These are phyloP conservation scores for Rhagoletis zephyria DNA, from an alignment of 1,140 invertebrate genomes.

Conservation along the genomic window DNA sequence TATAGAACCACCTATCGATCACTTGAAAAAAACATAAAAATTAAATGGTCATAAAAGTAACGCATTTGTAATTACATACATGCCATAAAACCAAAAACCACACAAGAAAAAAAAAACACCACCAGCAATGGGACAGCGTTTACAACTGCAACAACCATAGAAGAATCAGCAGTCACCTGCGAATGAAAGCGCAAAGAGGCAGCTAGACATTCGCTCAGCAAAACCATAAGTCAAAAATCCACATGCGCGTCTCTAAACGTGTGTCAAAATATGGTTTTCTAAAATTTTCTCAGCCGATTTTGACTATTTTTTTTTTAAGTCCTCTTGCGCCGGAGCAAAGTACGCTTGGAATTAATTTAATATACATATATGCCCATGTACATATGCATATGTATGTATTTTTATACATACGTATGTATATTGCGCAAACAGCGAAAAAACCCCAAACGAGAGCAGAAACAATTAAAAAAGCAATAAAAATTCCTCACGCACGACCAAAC, in stretches of 20 bases:
- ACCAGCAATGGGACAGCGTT: neutral
- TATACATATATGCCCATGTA: neutral
- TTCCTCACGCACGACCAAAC: neutral
- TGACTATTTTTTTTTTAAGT: neutral
- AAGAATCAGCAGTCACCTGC: neutral
- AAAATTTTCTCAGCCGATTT: neutral
- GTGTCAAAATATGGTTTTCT: slow-evolving; percentile 13
- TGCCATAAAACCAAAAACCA: slow-evolving; percentile 53
- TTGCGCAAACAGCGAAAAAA: neutral
- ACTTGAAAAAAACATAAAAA: slow-evolving; percentile 63
- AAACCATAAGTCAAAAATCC: neutral
- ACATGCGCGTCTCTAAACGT: neutral
- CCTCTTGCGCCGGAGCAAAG: no score
- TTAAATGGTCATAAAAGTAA: slow-evolving; percentile 70
- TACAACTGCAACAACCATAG: neutral
- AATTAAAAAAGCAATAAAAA: neutral
- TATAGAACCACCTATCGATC: slow-evolving; percentile 52
- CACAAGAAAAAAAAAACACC: slow-evolving; percentile 47
- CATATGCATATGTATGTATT: neutral
- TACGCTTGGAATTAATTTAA: neutral
- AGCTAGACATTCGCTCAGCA: neutral
- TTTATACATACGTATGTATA: neutral
- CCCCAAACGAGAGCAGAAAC: neutral
- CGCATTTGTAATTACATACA: slow-evolving; percentile 56
- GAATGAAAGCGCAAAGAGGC: neutral